Conservation (phyloP, 2,113 vertebrate species). For the Orthonyx spaldingii region DNA sequence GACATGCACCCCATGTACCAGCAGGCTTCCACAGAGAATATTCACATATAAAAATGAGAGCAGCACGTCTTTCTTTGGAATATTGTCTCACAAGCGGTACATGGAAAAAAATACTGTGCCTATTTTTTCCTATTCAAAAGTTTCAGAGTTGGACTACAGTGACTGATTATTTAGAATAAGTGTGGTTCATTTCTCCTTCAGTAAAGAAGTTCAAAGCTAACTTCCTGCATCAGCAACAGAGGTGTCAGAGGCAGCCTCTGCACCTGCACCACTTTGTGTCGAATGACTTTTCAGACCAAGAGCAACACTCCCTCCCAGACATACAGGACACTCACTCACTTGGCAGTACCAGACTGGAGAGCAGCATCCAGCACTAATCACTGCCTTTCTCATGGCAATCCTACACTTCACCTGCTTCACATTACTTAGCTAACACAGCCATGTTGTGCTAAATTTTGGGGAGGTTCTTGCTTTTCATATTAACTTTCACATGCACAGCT, state of each 20-base stretch:
- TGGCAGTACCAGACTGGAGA: not conserved
- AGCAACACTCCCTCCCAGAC: not conserved
- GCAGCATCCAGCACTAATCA: not conserved
- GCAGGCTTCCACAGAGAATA: not conserved
- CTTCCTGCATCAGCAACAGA: not conserved
- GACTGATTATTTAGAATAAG: not conserved
- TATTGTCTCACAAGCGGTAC: not conserved
- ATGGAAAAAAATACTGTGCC: not conserved
- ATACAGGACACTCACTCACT: not conserved
- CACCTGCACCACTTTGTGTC: not conserved
- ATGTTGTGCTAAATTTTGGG: not conserved
- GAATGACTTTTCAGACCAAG: not conserved
- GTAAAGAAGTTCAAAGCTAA: not conserved
- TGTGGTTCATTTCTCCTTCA: not conserved
- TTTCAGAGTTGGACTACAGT: not conserved
- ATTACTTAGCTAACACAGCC: not conserved
- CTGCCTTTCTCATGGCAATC: not conserved
- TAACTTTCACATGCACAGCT: not conserved
- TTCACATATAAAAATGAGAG: not conserved
- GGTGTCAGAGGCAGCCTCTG: not conserved
- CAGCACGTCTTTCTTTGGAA: not conserved
- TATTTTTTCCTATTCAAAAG: not conserved
- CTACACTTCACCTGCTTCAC: not conserved
- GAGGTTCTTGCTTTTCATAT: not conserved
- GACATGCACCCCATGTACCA: not conserved